Evolutionary conservation across 2,113 vertebrate species (phyloP), one percentile per base, ranked within the genome.

Genomic region (Calidris pugnax): DNA sequence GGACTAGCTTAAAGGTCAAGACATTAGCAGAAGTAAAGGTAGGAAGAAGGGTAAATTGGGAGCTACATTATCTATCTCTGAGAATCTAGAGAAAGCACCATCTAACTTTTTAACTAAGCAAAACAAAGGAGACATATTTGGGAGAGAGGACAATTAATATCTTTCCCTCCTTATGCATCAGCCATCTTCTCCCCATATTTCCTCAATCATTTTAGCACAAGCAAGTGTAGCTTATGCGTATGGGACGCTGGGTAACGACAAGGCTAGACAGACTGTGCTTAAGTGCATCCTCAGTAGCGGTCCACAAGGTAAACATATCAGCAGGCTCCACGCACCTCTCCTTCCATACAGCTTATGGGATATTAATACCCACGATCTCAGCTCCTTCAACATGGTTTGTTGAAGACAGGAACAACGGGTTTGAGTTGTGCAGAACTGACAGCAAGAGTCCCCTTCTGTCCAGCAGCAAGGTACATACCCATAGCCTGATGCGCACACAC

Each of bases 131-230:
- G 22, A n/a, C 10, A 6, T 21, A 60, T 67, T 17, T 69, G 22
- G 10, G 18, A 4, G 12, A 23, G 2, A 48, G 5, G 2, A 7
- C 4, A 3, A n/a, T 18, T 3, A 22, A 30, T 14, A 16, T 21
- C 37, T 6, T 55, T 32, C 66, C 32, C n/a, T 77, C 47, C 14
- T 59, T 13, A 14, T 0, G 0, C 35, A 62, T 53, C 55, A 55
- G 16, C 8, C 20, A 16, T 24, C 17, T 80, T 55, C 27, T 66
- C 7, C 57, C 21, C 0, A 0, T 3, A 8, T 5, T 78, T 56
- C 21, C 41, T 23, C 22, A 1, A 7, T 0, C 12, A 18, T 7
- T 47, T 69, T 11, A 67, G n/a, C n/a, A 62, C 39, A 23, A 78
- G n/a, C 26, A 18, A 71, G 26, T 32, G 9, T 1, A 77, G 55